Conservation (phyloP, 1,140 invertebrate genomes). For the Parasteatoda tepidariorum region DNA sequence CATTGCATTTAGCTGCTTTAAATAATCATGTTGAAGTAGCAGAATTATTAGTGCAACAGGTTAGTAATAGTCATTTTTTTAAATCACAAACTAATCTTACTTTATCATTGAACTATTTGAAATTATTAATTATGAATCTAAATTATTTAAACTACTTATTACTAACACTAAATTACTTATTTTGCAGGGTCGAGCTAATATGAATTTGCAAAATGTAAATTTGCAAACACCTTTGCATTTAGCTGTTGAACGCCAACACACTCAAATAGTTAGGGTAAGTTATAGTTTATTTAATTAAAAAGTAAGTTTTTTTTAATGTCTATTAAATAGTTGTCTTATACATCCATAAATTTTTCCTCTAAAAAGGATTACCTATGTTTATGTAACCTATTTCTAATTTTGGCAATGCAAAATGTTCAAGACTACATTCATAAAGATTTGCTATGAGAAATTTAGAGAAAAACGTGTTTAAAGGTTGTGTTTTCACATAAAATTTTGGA, state of each 20-base stretch:
- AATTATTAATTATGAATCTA: background rate
- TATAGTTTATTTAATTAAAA: background rate
- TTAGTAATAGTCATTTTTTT: slow-evolving; percentile 37
- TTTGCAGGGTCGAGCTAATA: slow-evolving; percentile 86
- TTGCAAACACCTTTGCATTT: slow-evolving; percentile 95
- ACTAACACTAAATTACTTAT: background rate
- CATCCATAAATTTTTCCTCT: too few relatives aligned
- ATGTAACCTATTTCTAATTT: too few relatives aligned
- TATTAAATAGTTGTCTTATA: too few relatives aligned
- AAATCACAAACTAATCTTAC: too few relatives aligned
- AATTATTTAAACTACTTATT: background rate
- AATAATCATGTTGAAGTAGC: slow-evolving; percentile 99
- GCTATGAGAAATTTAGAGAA: too few relatives aligned
- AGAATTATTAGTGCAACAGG: slow-evolving; percentile 78
- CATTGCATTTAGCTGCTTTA: slow-evolving; percentile 92
- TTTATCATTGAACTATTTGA: background rate
- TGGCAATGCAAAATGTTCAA: too few relatives aligned
- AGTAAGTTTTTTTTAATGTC: too few relatives aligned
- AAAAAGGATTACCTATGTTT: too few relatives aligned
- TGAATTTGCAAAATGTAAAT: slow-evolving; percentile 93
- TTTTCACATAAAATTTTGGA: too few relatives aligned
- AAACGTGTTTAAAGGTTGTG: too few relatives aligned
- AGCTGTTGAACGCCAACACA: slow-evolving; percentile 94
- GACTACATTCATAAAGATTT: too few relatives aligned
- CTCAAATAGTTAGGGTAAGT: slow-evolving; percentile 87